Conservation (phyloP, 2,113 vertebrate species). For the Oncorhynchus kisutch region DNA sequence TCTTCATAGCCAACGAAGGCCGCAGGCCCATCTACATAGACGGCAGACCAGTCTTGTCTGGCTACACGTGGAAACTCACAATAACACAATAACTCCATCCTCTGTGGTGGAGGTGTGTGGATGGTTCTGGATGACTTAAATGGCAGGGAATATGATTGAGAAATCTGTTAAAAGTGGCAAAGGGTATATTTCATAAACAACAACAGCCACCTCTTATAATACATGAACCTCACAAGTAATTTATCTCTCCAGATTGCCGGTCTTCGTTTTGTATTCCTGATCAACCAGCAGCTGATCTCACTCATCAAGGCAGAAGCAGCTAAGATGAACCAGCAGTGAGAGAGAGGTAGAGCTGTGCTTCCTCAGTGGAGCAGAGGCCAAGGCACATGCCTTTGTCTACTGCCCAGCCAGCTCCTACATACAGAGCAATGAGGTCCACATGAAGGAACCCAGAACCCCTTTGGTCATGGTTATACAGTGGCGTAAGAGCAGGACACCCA, state of each 20-base stretch:
- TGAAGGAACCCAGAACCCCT: not conserved
- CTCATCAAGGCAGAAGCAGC: conserved; percentile 94
- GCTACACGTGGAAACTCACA: conserved; percentile 95
- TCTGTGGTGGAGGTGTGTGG: conserved; percentile 86
- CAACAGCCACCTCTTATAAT: too few relatives aligned
- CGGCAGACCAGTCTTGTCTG: conserved; percentile 88
- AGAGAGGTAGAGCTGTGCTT: too few relatives aligned
- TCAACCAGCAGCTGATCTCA: conserved; percentile 93
- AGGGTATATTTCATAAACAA: too few relatives aligned
- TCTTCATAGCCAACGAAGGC: conserved; percentile 94
- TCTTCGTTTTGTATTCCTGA: conserved; percentile 93
- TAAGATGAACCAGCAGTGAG: conserved; percentile 89
- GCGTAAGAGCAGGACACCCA: not conserved
- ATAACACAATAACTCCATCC: too few relatives aligned
- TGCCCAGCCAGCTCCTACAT: not conserved
- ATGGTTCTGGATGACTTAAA: not conserved
- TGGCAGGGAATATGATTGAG: too few relatives aligned
- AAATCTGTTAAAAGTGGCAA: too few relatives aligned
- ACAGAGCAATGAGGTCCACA: not conserved
- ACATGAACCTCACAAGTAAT: not conserved
- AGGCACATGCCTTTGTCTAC: not conserved
- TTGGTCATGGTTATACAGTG: not conserved
- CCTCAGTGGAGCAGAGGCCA: not conserved
- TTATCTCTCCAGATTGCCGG: conserved; percentile 82
- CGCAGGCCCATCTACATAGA: conserved; percentile 92